Base-by-base conservation (phyloP, 53 echinoderm and acorn worm species). In the Holothuria scabra region DNA sequence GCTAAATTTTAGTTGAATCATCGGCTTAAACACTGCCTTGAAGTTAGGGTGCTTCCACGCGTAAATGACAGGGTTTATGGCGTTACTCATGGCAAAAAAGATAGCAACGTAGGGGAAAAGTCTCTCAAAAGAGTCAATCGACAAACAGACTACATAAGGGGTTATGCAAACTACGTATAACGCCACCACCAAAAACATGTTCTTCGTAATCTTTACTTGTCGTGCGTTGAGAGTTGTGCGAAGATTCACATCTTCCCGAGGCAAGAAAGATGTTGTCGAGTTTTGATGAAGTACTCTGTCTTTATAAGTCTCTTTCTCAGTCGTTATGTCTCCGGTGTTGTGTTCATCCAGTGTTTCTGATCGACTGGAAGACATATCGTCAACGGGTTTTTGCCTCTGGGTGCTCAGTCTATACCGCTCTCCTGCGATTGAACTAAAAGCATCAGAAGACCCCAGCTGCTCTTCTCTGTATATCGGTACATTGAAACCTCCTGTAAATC, bases 1-100 rank as follows among this genome's bases (percentile, higher is more conserved):
- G 13, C 33, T 58, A 59, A 30, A 84, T 59, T 48, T 23, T 19
- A 57, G 37, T 8, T 33, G 69, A 25, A 60, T 59, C 70, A 84
- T 84, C 38, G 84, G 84, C n/a, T 71, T 60, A 71, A 84, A 84
- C n/a, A 84, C 84, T 25, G 30, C 37, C 38, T 30, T 70, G 56
- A 84, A 84, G 16, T 72, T 59, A 16, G 84, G 84, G 35, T 84
- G 84, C 46, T 71, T 84, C 65, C 69, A 70, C 32, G 84, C 63
- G 59, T 84, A 84, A 14, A 84, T 30, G 20, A 60, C 71, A 34
- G 84, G 84, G 12, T 84, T 84, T n/a, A 84, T 71, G 48, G 70
- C 69, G 25, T 56, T 60, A 56, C 58, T 70, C 32, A 84, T 35
- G 9, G 71, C 84, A 12, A 56, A 69, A 16, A 71, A 57, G 14